Conservation (phyloP, 2,797 vertebrate species). For the Sebastes trivittatus region DNA sequence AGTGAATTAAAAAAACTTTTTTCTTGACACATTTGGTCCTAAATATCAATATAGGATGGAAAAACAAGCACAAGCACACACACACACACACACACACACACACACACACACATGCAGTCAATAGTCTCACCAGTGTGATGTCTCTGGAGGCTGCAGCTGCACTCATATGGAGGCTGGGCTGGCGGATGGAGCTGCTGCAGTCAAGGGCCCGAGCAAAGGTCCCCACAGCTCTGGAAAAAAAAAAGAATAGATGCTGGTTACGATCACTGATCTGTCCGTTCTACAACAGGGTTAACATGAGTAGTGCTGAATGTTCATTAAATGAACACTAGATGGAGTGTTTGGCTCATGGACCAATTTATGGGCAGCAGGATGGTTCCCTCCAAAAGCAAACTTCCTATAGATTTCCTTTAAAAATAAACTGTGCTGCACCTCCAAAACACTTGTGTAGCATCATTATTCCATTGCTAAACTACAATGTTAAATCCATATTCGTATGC, state of each 20-base stretch:
- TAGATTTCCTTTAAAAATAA: neutral
- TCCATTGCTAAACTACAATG: neutral
- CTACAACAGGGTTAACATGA: neutral
- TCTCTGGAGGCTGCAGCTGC: constrained; percentile 93
- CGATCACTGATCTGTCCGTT: neutral
- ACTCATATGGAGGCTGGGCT: constrained; percentile 97
- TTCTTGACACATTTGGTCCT: neutral
- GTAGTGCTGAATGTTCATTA: neutral
- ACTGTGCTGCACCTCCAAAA: neutral
- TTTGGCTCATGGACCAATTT: neutral
- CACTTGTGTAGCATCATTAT: neutral
- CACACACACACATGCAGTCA: neutral
- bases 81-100: neutral
- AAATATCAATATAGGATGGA: neutral
- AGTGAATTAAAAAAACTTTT: rapidly evolving
- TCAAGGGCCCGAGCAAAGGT: constrained; percentile 94
- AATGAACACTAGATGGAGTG: constrained; percentile 50
- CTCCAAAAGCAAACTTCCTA: constrained; percentile 26
- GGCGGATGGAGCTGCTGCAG: constrained; percentile 96
- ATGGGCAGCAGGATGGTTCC: neutral
- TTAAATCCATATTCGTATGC: neutral
- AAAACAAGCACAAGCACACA: neutral
- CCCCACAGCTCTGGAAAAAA: constrained; percentile 87
- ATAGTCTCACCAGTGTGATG: constrained; percentile 90
- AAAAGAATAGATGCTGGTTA: neutral